A percentile compares a stretch with the other conserved stretches of the same genome.
These are phyloP conservation scores for Deroptyus accipitrinus DNA, from an alignment of 2,113 vertebrate genomes.

Conservation along the genomic window DNA sequence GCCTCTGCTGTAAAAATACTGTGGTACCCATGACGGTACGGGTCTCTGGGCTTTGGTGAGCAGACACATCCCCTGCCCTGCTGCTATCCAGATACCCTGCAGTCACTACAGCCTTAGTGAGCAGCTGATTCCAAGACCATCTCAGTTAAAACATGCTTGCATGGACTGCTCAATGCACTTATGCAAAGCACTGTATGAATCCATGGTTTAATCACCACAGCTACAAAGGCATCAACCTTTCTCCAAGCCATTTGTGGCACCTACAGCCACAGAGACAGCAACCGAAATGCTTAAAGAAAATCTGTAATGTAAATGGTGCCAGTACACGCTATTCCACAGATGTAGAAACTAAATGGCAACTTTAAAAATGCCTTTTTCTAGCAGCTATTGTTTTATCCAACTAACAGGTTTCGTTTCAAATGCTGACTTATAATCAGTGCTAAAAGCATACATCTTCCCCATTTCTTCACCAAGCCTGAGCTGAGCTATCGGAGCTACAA, in stretches of 20 bases:
- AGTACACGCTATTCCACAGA: neutral
- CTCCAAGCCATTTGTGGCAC: neutral
- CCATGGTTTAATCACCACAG: neutral
- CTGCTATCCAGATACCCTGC: neutral
- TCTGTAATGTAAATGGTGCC: neutral
- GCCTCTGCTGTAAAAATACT: constrained; percentile 37
- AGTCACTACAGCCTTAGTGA: neutral
- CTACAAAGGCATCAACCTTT: neutral
- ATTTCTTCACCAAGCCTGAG: neutral
- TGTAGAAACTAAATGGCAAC: neutral
- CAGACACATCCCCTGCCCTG: neutral
- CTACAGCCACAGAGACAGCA: neutral
- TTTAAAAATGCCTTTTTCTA: neutral
- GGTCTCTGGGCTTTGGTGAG: neutral
- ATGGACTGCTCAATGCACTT: neutral
- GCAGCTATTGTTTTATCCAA: neutral
- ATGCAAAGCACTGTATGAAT: neutral
- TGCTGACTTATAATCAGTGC: neutral
- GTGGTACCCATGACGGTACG: neutral
- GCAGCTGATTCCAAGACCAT: neutral
- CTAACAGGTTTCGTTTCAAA: neutral
- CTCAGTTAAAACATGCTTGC: neutral
- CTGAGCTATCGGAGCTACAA: neutral
- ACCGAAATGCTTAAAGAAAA: neutral
- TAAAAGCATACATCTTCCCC: neutral